A percentile compares a stretch with the other conserved stretches of the same genome.
These are phyloP conservation scores for Ptychoptera contaminata DNA, from an alignment of 2,888 invertebrate species.

Conservation along the genomic window DNA sequence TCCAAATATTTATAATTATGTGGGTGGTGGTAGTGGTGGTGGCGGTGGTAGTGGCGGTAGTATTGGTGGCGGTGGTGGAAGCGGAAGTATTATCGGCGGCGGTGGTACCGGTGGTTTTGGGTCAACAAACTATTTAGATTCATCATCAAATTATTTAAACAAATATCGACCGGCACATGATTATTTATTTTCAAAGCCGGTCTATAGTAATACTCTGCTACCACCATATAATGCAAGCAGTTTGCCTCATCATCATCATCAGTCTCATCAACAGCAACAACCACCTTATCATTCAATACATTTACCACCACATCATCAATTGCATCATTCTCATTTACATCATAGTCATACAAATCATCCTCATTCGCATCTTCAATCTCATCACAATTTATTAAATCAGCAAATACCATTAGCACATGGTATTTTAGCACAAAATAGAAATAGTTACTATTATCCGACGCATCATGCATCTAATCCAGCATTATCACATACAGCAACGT, in stretches of 20 bases:
- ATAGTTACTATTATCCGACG: slow-evolving; percentile 5
- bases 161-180: too few relatives aligned
- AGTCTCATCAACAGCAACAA: slow-evolving; percentile 14
- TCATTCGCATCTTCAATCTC: background rate
- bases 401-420: slow-evolving; percentile 2
- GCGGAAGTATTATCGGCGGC: slow-evolving; percentile 9
- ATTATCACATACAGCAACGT: slow-evolving; percentile 19
- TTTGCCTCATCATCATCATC: slow-evolving; percentile 9
- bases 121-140: slow-evolving; percentile 1
- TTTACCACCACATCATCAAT: slow-evolving; percentile 16
- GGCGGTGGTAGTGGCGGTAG: slow-evolving; percentile 21
- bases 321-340: background rate
- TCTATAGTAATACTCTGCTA: slow-evolving; percentile 3
- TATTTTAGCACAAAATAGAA: slow-evolving; percentile 1
- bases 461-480: slow-evolving; percentile 14
- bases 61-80: slow-evolving; percentile 20
- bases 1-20: slow-evolving; percentile 27
- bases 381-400: background rate
- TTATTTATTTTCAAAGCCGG: slow-evolving; percentile 2
- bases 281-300: slow-evolving; percentile 18
- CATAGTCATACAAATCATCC: background rate
- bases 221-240: background rate
- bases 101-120: slow-evolving; percentile 8
- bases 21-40: slow-evolving; percentile 3
- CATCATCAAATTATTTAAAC: slow-evolving; percentile 3